Base-by-base conservation (phyloP, 2,797 vertebrate genomes). In the Chaetophractus vellerosus region DNA sequence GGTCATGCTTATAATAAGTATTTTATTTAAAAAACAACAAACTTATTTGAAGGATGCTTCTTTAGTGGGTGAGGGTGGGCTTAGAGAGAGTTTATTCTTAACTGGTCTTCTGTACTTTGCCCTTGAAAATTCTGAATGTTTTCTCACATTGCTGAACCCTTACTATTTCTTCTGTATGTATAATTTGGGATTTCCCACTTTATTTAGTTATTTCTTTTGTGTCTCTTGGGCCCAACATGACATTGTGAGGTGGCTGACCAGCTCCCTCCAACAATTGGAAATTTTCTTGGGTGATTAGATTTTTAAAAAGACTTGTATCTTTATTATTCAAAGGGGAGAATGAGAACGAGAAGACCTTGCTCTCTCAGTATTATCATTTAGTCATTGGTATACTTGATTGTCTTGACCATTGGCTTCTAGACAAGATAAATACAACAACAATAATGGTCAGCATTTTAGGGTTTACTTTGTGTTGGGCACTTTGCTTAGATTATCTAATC, bases 91-190 rank as follows among this genome's bases (percentile, higher is more conserved):
- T 93, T 26, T 75, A 63, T 21, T 50, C 9, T 92, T 4, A 57
- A 18, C 36, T 74, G 59, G 55, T 74, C 31, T 93, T 91, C 38
- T 86, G 10, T 89, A 50, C 28, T 93, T 93, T 95, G 33, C 28
- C 14, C 15, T 81, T 88, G 83, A 66, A 79, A 75, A 69, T 80
- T 91, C 38, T 78, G 64, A 19, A 6, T 88, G 48, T 41, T 94
- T 95, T 74, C 64, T 79, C 33, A 78, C 21, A 45, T 14, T 33
- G 59, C 48, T 82, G 26, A 87, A 48, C 55, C 16, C 57, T 76
- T 0, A 6, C 23, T 75, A n/a, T 24, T 55, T 88, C 66, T 88
- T 72, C 72, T 79, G 24, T 1, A 9, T 38, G 21, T 92, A 19
- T 75, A 21, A 69, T 12, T 92, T 85, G 48, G 15, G 33, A 78